A percentile compares a stretch with the other conserved stretches of the same genome.
These are phyloP conservation scores for Platalea minor DNA, from an alignment of 2,797 vertebrate species.

Conservation along the genomic window DNA sequence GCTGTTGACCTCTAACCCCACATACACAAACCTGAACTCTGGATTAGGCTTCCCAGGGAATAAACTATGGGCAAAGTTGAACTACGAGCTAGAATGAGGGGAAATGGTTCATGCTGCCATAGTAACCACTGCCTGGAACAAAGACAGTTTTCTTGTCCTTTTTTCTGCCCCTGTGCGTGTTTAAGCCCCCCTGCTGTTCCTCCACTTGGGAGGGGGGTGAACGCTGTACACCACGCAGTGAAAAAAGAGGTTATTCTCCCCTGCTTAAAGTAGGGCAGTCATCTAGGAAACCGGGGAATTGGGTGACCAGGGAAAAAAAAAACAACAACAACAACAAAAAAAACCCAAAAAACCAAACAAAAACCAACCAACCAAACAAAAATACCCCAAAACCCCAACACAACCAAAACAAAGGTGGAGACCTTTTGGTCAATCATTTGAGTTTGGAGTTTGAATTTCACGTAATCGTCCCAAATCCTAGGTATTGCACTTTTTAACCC, in stretches of 20 bases:
- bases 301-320: not conserved
- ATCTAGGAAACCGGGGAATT: not conserved
- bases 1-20: slow-evolving; percentile 85
- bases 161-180: slow-evolving; percentile 60
- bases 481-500: not conserved
- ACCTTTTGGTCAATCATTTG: not conserved
- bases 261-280: slow-evolving; percentile 17
- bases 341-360: not conserved
- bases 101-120: slow-evolving; percentile 78
- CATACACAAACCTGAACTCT: slow-evolving; percentile 79
- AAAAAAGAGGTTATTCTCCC: not conserved
- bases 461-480: not conserved
- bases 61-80: slow-evolving; percentile 58
- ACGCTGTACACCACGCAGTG: not conserved
- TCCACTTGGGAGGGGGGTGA: not conserved
- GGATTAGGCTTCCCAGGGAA: slow-evolving; percentile 76
- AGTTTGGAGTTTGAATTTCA: not conserved
- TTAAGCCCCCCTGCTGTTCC: slow-evolving; percentile 38
- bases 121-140: slow-evolving; percentile 77
- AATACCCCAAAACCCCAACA: no score
- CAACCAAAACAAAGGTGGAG: not conserved
- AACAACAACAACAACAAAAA: not conserved
- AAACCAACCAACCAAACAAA: no score
- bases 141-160: slow-evolving; percentile 74
- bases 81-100: slow-evolving; percentile 39